Evolutionary conservation across 2,888 invertebrate species (phyloP).

Genomic region (Plutella xylostella): DNA sequence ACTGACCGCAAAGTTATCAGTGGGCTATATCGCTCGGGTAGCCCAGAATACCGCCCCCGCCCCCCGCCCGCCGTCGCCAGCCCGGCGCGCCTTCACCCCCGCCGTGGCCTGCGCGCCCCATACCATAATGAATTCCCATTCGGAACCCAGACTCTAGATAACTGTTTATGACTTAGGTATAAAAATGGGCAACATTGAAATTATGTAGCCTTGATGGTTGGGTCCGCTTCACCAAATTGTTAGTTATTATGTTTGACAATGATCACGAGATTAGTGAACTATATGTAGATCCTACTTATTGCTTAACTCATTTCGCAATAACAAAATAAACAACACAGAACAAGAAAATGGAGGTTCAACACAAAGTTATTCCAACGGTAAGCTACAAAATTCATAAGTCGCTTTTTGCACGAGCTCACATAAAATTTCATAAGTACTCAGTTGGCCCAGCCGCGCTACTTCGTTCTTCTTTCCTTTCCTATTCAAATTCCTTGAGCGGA

Average conservation of each 20-base stretch:
- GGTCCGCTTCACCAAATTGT: too few relatives aligned
- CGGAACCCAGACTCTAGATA: constrained; percentile 3
- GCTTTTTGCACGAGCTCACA: background rate
- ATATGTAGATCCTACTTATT: too few relatives aligned
- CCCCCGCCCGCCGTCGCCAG: constrained; percentile 42
- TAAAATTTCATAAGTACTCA: constrained; percentile 11
- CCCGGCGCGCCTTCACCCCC: constrained; percentile 39
- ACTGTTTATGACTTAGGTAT: background rate
- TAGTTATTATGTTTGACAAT: too few relatives aligned
- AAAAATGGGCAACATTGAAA: too few relatives aligned
- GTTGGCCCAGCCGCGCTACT: constrained; percentile 18
- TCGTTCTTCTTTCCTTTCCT: constrained; percentile 17
- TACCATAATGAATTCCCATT: constrained; percentile 48
- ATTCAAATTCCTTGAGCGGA: constrained; percentile 21
- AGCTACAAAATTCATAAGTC: constrained; percentile 6
- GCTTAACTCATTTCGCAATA: too few relatives aligned
- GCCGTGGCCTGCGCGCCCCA: constrained; percentile 20
- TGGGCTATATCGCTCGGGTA: too few relatives aligned
- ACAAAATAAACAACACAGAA: too few relatives aligned
- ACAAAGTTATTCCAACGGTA: too few relatives aligned
- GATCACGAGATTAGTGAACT: too few relatives aligned
- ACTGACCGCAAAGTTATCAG: too few relatives aligned
- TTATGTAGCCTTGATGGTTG: too few relatives aligned
- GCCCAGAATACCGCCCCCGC: constrained; percentile 56
- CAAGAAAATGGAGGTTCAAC: too few relatives aligned